A percentile compares a stretch with the other conserved stretches of the same genome.
phyloP scores from a whole-genome alignment of 2,797 vertebrate genomes.

The Sebastes kiyomatsui region DNA sequence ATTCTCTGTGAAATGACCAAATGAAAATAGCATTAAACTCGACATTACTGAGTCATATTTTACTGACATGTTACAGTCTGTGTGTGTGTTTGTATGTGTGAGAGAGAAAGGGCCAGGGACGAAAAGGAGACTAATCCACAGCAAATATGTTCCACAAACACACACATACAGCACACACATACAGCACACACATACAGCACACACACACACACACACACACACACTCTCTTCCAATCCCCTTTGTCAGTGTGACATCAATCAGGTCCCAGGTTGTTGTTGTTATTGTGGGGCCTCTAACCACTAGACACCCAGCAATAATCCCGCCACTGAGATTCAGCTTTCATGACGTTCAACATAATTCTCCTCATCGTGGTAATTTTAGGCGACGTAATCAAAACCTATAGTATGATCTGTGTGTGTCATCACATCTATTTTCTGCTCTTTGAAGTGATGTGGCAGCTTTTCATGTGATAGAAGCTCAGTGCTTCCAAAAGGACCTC shows the following conservation, averaged over 20 bases:
- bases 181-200: not conserved
- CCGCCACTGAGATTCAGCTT: not conserved
- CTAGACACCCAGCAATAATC: constrained; percentile 19
- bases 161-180: not conserved
- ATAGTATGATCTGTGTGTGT: not conserved
- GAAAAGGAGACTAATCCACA: not conserved
- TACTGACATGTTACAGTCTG: not conserved
- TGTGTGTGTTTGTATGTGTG: not conserved
- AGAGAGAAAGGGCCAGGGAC: not conserved
- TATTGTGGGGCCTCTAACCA: not conserved
- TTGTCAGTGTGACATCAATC: constrained; percentile 39
- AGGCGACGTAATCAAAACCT: not conserved
- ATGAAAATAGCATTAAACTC: not conserved
- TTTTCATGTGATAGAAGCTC: not conserved
- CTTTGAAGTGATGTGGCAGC: not conserved
- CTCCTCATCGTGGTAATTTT: not conserved
- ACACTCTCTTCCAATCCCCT: constrained; percentile 23
- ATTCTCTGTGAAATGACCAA: not conserved
- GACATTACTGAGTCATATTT: not conserved
- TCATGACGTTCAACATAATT: not conserved
- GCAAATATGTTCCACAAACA: not conserved
- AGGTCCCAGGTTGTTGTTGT: constrained; percentile 21
- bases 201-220: not conserved
- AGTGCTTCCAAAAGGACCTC: not conserved
- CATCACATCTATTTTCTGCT: not conserved